Percentiles rank a stretch among this genome's conserved stretches.
Conservation (phyloP, 2,113 vertebrate genomes). For the Zootoca vivipara region DNA sequence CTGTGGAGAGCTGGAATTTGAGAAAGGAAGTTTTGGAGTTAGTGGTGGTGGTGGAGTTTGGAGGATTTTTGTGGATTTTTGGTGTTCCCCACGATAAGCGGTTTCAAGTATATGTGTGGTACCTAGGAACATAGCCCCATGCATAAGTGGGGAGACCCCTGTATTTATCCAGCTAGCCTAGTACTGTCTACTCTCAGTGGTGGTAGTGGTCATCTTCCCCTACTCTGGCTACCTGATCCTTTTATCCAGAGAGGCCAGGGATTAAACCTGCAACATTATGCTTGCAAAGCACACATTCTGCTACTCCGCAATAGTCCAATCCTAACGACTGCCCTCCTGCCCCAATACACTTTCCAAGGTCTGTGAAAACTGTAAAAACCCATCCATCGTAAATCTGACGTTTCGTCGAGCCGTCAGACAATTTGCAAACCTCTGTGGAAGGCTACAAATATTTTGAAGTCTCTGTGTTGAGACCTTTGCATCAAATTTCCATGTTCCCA, state of each 20-base stretch:
- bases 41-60: no score
- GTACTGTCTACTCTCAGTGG: neutral
- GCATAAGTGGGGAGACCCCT: no score
- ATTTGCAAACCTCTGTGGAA: conserved; percentile 33
- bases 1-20: no score
- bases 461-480: conserved; percentile 54
- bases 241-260: neutral
- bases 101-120: no score
- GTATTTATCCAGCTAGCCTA: no score
- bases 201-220: neutral
- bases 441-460: conserved; percentile 18
- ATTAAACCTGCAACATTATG: neutral
- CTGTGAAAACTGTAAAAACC: conserved; percentile 56
- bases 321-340: conserved; percentile 26
- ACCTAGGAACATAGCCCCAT: no score
- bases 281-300: neutral
- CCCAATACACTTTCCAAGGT: conserved; percentile 18
- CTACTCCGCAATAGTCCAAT: neutral
- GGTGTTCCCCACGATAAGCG: no score
- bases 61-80: no score
- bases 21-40: no score
- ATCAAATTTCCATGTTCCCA: conserved; percentile 35
- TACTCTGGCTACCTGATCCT: neutral
- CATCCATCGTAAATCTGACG: conserved; percentile 46
- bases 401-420: conserved; percentile 29